A percentile compares a stretch with the other conserved stretches of the same genome.
Conservation (phyloP, 2,113 vertebrate genomes). For the Sclerurus mexicanus region DNA sequence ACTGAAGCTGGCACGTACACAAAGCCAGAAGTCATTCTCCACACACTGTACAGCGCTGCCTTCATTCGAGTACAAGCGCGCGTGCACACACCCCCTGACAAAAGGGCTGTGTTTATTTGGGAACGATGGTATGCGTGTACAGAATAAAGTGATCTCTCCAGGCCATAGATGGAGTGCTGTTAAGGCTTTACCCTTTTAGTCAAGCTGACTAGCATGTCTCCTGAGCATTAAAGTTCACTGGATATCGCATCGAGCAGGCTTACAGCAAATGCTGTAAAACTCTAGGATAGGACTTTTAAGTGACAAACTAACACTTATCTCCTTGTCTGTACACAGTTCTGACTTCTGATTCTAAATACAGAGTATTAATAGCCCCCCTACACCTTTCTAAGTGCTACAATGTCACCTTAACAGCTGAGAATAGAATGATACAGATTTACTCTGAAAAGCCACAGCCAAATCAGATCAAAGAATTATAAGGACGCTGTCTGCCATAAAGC, state of each 20-base stretch:
- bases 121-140: slow-evolving; percentile 34
- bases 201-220: background rate
- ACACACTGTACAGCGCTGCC: background rate
- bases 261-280: background rate
- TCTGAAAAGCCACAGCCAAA: slow-evolving; percentile 66
- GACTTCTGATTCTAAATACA: background rate
- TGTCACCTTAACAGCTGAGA: slow-evolving; percentile 62
- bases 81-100: background rate
- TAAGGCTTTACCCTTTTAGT: slow-evolving; percentile 51
- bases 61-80: background rate
- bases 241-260: background rate
- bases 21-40: slow-evolving; percentile 43
- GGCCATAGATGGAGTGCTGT: slow-evolving; percentile 56
- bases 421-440: slow-evolving; percentile 61
- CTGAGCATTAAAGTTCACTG: background rate
- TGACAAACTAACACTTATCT: background rate
- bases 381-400: slow-evolving; percentile 2
- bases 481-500: slow-evolving; percentile 57
- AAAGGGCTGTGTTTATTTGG: slow-evolving; percentile 41
- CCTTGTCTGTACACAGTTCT: background rate
- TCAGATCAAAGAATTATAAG: slow-evolving; percentile 70
- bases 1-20: slow-evolving; percentile 23
- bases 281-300: background rate
- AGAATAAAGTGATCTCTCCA: slow-evolving; percentile 48
- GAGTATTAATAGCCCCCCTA: background rate